Percentiles rank a stretch among this genome's conserved stretches.
phyloP scores from a whole-genome alignment of 2,797 vertebrate species.

The Gadopsis bispinosus region DNA sequence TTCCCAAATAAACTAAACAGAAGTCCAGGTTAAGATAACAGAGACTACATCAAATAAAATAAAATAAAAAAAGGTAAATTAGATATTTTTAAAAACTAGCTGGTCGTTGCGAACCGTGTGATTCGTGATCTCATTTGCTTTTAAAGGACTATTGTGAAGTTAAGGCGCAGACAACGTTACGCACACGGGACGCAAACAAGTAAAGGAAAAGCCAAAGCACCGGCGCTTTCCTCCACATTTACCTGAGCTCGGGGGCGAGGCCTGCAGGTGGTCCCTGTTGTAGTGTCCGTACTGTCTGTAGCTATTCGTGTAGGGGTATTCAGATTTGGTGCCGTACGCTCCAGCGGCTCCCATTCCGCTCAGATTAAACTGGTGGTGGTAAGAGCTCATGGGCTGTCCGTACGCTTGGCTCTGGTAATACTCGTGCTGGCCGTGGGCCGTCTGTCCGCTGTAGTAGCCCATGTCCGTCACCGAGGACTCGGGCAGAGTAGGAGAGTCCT shows the following conservation, averaged over 20 bases:
- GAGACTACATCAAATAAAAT: neutral
- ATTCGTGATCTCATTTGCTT: neutral
- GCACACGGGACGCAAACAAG: neutral
- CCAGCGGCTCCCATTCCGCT: slow-evolving; percentile 90
- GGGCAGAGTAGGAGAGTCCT: slow-evolving; percentile 96
- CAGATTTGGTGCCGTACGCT: slow-evolving; percentile 93
- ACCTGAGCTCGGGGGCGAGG: slow-evolving; percentile 93
- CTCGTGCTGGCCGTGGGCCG: slow-evolving; percentile 89
- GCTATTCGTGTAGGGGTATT: slow-evolving; percentile 92
- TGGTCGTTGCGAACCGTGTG: no score
- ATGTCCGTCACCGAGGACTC: slow-evolving; percentile 97
- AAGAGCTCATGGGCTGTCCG: slow-evolving; percentile 90
- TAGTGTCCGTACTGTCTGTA: slow-evolving; percentile 95
- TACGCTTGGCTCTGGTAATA: slow-evolving; percentile 91
- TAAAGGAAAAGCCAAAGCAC: neutral
- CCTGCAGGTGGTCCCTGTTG: slow-evolving; percentile 93
- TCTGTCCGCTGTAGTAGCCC: slow-evolving; percentile 94
- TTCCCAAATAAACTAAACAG: neutral
- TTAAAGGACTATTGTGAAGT: neutral
- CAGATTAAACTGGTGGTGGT: slow-evolving; percentile 93
- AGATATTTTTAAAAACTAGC: neutral
- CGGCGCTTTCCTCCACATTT: slow-evolving; percentile 53
- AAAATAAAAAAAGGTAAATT: neutral
- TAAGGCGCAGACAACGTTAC: neutral
- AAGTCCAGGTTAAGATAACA: no score